Base-by-base conservation (phyloP, 2,888 invertebrate species). In the Andrena chrysosceles region DNA sequence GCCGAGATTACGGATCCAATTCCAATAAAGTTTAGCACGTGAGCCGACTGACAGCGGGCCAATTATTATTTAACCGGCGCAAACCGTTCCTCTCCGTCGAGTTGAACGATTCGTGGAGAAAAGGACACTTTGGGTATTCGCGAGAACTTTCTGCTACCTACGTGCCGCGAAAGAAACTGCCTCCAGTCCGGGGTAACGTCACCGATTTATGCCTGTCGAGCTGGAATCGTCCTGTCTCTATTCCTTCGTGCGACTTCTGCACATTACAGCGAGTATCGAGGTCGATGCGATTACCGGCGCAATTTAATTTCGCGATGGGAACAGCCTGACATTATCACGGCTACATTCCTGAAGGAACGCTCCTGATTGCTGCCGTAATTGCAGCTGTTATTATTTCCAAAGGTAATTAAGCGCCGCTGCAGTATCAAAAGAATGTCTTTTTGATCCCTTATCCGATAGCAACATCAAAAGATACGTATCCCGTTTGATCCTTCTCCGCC, bases 1-100 rank as follows among this genome's bases (percentile, higher is more conserved):
- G 89, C 91, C 89, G 91, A 92, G 92, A 92, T 92, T 92, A 92
- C 93, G 91, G 91, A 91, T 91, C 91, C 93, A 92, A 92, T 93
- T 93, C 93, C 93, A 92, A 92, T 92, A 92, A 92, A 92, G 91
- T 92, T 92, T 90, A 86, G 90, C 88, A 92, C 93, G 92, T 92
- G 93, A 92, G 91, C 78, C 86, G 93, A 93, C 91, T 93, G 89
- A 90, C 90, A 88, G 88, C 88, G 83, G 88, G 86, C 89, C 86
- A 89, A 91, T 91, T 91, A 92, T 91, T 91, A 91, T 91, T 90
- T 91, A 89, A 90, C 87, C 78, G 83, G 78, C 87, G 87, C 89
- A 77, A 77, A 84, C 84, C 76, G 66, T 70, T 66, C 75, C 60
- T 59, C 76, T 70, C 73, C 20, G 29, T 49, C 42, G 33, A 75